Evolutionary conservation across 2,113 vertebrate species (phyloP).

Genomic region (Pavo muticus): DNA sequence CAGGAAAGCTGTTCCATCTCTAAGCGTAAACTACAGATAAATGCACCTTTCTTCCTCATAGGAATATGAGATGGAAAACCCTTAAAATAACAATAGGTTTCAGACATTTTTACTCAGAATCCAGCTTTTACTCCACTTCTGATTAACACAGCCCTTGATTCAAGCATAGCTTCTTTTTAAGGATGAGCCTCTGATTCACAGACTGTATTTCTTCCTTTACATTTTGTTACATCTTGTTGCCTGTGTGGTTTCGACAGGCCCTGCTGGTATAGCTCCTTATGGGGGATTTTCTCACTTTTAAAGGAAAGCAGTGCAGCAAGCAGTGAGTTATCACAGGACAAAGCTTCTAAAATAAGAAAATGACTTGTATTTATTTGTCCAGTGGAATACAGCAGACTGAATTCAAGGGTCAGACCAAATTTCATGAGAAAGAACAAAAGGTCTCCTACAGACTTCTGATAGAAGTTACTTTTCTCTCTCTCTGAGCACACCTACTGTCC

Average conservation of each 20-base stretch:
- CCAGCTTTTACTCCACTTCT: not conserved
- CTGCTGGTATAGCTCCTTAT: slow-evolving; percentile 2
- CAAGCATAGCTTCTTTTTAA: slow-evolving; percentile 9
- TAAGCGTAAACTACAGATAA: not conserved
- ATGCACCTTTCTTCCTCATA: not conserved
- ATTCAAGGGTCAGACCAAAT: slow-evolving; percentile 22
- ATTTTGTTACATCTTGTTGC: slow-evolving; percentile 23
- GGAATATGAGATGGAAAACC: not conserved
- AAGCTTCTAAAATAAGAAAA: not conserved
- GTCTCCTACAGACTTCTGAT: not conserved
- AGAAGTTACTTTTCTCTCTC: not conserved
- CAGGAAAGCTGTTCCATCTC: slow-evolving; percentile 1
- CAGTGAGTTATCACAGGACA: not conserved
- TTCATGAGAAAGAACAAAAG: slow-evolving; percentile 22
- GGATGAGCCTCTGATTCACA: slow-evolving; percentile 15
- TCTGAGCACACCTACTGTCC: slow-evolving; percentile 36
- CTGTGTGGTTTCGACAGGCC: slow-evolving; percentile 16
- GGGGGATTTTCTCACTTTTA: not conserved
- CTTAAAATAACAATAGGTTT: slow-evolving; percentile 13
- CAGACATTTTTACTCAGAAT: not conserved
- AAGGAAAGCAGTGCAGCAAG: slow-evolving; percentile 32
- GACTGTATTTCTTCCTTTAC: not conserved
- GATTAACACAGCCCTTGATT: slow-evolving; percentile 28
- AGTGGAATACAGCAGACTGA: slow-evolving; percentile 30
- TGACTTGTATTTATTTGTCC: not conserved